These are phyloP conservation scores for Erebia epiphron DNA, from an alignment of 2,888 invertebrate species.

Conservation along the genomic window DNA sequence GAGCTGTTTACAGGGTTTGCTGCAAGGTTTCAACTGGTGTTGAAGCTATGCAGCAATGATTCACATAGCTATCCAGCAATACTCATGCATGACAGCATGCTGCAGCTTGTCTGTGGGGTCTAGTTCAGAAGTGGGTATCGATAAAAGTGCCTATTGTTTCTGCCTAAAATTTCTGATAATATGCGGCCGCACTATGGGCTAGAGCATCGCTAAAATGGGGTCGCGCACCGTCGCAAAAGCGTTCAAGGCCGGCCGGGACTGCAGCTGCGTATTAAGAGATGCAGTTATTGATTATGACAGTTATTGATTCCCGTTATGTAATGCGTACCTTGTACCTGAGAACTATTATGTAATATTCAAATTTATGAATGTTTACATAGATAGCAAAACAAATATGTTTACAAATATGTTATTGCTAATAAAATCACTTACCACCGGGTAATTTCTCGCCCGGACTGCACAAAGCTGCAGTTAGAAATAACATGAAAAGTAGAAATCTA, in stretches of 20 bases:
- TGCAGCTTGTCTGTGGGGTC: no score
- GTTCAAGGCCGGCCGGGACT: background rate
- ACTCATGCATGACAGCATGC: no score
- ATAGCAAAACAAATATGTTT: background rate
- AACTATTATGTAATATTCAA: background rate
- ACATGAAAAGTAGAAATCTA: constrained; percentile 36
- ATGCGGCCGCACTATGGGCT: background rate
- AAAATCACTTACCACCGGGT: constrained; percentile 49
- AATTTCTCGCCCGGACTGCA: constrained; percentile 49
- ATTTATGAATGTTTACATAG: background rate
- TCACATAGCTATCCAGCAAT: no score
- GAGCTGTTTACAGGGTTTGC: no score
- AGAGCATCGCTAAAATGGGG: background rate
- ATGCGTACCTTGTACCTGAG: background rate
- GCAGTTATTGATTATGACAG: background rate
- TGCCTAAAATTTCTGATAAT: no score
- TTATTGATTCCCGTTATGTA: background rate
- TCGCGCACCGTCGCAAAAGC: background rate
- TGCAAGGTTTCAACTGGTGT: no score
- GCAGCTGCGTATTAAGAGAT: background rate
- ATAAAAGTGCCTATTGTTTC: no score
- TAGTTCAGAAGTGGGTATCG: no score
- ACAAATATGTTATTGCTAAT: background rate
- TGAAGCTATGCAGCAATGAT: no score
- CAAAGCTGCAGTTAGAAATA: constrained; percentile 44